A percentile compares a stretch with the other conserved stretches of the same genome.
phyloP scores from a whole-genome alignment of 2,797 vertebrate species.

The Atherinosoma microstoma region DNA sequence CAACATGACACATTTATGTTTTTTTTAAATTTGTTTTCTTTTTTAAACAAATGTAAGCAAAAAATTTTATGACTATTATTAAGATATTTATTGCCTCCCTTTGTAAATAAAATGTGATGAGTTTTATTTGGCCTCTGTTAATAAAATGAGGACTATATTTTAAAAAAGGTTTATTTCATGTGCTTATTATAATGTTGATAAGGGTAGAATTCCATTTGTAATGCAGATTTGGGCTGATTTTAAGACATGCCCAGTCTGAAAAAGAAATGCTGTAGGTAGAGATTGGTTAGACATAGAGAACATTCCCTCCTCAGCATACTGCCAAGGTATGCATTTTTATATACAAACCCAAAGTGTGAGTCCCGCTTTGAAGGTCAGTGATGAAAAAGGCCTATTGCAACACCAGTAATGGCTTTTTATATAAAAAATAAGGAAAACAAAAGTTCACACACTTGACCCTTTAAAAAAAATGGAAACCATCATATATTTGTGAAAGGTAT shows the following conservation, averaged over 20 bases:
- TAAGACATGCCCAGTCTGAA: slow-evolving; percentile 33
- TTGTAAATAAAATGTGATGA: slow-evolving; percentile 89
- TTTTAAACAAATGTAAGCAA: slow-evolving; percentile 85
- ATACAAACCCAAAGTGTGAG: slow-evolving; percentile 73
- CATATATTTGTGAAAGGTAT: not conserved
- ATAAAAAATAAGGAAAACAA: slow-evolving; percentile 8
- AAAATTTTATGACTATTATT: slow-evolving; percentile 90
- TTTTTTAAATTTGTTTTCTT: slow-evolving; percentile 20
- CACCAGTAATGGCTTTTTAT: slow-evolving; percentile 50
- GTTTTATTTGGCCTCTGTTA: slow-evolving; percentile 89
- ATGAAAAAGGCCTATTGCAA: slow-evolving; percentile 53
- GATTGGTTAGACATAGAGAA: slow-evolving; percentile 58
- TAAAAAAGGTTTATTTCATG: slow-evolving; percentile 68
- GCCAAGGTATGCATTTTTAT: slow-evolving; percentile 81
- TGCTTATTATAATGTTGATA: slow-evolving; percentile 50
- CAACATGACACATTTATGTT: slow-evolving; percentile 86
- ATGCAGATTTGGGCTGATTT: slow-evolving; percentile 11
- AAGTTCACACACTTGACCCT: slow-evolving; percentile 25
- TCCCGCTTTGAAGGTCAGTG: slow-evolving; percentile 64
- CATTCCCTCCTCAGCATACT: slow-evolving; percentile 76
- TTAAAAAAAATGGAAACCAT: slow-evolving; percentile 10
- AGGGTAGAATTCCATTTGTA: slow-evolving; percentile 3
- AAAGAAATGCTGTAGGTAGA: slow-evolving; percentile 68
- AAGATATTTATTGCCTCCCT: slow-evolving; percentile 90
- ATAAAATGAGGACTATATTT: slow-evolving; percentile 90